Evolutionary conservation across 2,113 vertebrate species (phyloP), one percentile per base, ranked within the genome.

Genomic region (Cyphomyrus plagiostoma): DNA sequence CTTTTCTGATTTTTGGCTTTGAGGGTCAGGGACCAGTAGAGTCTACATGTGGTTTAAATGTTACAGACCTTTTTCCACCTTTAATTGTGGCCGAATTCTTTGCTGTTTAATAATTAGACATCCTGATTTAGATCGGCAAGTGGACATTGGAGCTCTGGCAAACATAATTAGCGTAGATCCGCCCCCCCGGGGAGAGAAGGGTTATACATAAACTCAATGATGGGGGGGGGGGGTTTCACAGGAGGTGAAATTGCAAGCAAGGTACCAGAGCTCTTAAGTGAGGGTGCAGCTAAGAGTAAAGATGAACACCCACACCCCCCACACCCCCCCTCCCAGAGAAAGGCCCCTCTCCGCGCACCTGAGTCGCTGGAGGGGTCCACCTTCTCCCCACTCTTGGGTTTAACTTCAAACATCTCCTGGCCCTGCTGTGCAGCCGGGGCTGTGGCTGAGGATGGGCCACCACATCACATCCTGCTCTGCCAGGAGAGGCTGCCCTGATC

Each of bases 311-410:
- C 0, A 17, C 35, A 4, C 35, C 11, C 15, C 35, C 11, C 74
- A 77, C 13, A 1, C 4, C 70, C 13, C 13, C 35, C 70, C 10
- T 15, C 30, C 70, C 70, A 13, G 15, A 7, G 70, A 6, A 21
- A 39, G 19, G 80, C 42, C 39, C 17, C 39, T 21, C 82, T 17
- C 82, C 4, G 86, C 94, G 92, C 89, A 98, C 98, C 98, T 92
- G 97, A 96, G 94, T 97, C 92, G 49, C 95, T 96, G 93, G 97
- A 97, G 2, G 96, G 94, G 92, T 96, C 96, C 86, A 94, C 95
- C 92, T 96, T 96, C 93, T 96, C 95, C 95, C 96, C 95, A 91
- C 93, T 97, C 95, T 97, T 97, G 92, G 96, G 96, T 95, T 95
- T 96, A 92, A 95, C 95, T 95, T 98, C 96, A 93, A 96, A 96